Conservation (phyloP, 2,888 invertebrate genomes). For the Zootermopsis nevadensis region DNA sequence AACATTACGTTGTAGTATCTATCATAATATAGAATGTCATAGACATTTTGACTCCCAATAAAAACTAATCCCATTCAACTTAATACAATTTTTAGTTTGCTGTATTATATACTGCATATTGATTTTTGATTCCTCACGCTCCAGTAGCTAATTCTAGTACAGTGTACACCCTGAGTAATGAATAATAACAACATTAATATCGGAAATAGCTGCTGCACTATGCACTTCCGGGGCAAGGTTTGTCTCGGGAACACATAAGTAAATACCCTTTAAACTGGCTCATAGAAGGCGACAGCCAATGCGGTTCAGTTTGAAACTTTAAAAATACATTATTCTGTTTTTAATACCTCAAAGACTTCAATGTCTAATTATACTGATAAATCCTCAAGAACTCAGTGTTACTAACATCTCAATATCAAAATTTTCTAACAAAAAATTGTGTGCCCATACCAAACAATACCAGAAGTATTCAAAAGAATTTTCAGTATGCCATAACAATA, state of each 20-base stretch:
- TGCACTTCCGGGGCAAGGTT: too few relatives aligned
- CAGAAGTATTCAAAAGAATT: background rate
- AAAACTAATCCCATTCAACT: constrained; percentile 1
- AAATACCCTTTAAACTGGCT: too few relatives aligned
- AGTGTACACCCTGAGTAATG: constrained; percentile 24
- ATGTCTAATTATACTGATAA: background rate
- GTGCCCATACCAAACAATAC: background rate
- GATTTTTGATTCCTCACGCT: background rate
- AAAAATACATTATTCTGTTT: constrained; percentile 3
- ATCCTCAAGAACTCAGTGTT: background rate
- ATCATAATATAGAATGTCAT: constrained; percentile 11
- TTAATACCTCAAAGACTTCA: background rate
- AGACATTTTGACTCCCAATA: background rate
- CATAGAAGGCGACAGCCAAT: constrained; percentile 24
- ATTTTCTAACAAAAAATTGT: background rate
- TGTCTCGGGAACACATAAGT: too few relatives aligned
- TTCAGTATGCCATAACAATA: background rate
- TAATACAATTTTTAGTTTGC: background rate
- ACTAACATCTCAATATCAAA: background rate
- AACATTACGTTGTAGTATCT: background rate
- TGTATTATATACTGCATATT: too few relatives aligned
- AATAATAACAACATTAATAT: constrained; percentile 21
- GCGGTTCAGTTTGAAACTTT: background rate
- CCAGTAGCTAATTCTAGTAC: background rate
- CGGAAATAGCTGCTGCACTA: too few relatives aligned